Evolutionary conservation across 64 coral and sea anemone genomes (phyloP).

Genomic region (Pachyseris speciosa): DNA sequence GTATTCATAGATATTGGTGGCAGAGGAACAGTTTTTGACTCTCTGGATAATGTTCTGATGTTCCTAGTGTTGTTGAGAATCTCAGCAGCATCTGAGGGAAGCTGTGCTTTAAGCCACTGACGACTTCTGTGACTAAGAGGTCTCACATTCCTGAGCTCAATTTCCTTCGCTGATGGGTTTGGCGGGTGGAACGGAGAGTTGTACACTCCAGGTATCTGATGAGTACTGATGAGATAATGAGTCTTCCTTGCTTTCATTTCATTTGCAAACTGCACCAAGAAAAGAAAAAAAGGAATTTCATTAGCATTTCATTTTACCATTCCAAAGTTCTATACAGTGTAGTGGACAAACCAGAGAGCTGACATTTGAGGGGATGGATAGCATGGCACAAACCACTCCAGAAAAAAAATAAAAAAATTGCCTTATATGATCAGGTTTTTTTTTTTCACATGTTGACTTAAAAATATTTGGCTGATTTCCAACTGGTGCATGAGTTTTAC

Average conservation of each 20-base stretch:
- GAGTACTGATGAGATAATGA: slow-evolving; percentile 94
- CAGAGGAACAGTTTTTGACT: slow-evolving; percentile 59
- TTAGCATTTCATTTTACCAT: background rate
- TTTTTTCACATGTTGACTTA: too few species aligned
- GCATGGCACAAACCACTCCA: too few species aligned
- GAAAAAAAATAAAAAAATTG: too few species aligned
- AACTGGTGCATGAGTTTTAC: too few species aligned
- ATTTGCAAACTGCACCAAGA: slow-evolving; percentile 69
- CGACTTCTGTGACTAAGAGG: slow-evolving; percentile 55
- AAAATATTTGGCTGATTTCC: too few species aligned
- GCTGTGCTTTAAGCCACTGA: slow-evolving; percentile 9
- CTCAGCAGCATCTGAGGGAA: slow-evolving; percentile 35
- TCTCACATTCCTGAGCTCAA: slow-evolving; percentile 62
- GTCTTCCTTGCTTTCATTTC: slow-evolving; percentile 75
- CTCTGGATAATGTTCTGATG: slow-evolving; percentile 14
- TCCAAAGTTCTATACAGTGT: background rate
- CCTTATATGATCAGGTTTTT: too few species aligned
- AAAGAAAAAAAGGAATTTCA: too few species aligned
- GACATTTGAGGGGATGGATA: too few species aligned
- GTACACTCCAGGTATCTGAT: slow-evolving; percentile 95
- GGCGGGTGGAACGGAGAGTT: slow-evolving; percentile 75
- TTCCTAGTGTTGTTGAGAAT: slow-evolving; percentile 18
- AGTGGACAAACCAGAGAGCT: too few species aligned
- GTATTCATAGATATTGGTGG: slow-evolving; percentile 80
- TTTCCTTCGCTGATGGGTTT: slow-evolving; percentile 70